Percentiles rank a stretch among this genome's conserved stretches.
These are phyloP conservation scores for Crocuta crocuta DNA, from an alignment of 2,113 vertebrate genomes.

Conservation along the genomic window DNA sequence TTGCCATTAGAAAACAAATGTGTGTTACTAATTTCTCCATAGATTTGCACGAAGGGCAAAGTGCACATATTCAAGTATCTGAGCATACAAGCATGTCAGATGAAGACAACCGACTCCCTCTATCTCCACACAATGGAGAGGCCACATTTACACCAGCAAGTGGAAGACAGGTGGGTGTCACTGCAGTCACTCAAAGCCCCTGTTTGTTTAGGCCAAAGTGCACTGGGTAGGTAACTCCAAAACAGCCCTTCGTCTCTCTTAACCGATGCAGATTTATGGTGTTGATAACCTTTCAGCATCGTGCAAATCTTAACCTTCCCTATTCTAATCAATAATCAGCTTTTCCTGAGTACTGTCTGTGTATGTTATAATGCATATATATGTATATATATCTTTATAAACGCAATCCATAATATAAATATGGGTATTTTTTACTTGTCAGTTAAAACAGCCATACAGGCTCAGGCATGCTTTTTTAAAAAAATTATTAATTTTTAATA, in stretches of 20 bases:
- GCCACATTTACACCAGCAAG: constrained; percentile 90
- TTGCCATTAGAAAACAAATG: not conserved
- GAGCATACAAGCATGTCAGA: constrained; percentile 94
- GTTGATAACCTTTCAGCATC: not conserved
- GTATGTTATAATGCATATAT: not conserved
- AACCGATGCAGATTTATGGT: not conserved
- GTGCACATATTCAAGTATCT: constrained; percentile 98
- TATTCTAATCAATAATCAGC: not conserved
- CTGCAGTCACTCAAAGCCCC: not conserved
- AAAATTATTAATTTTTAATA: not conserved
- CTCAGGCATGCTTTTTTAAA: not conserved
- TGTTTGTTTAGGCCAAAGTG: not conserved
- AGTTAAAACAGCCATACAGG: not conserved
- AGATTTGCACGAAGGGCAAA: constrained; percentile 98
- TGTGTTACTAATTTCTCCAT: constrained; percentile 36
- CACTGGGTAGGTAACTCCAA: not conserved
- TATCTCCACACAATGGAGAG: constrained; percentile 93
- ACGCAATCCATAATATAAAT: not conserved
- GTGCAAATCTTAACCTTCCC: not conserved
- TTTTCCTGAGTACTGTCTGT: not conserved
- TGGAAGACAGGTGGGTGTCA: constrained; percentile 90
- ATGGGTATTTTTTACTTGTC: not conserved
- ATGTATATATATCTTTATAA: not conserved
- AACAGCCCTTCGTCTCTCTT: not conserved
- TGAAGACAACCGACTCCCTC: constrained; percentile 92